These are phyloP conservation scores for Drosophila insularis DNA, from an alignment of 1,140 invertebrate species.

Conservation along the genomic window DNA sequence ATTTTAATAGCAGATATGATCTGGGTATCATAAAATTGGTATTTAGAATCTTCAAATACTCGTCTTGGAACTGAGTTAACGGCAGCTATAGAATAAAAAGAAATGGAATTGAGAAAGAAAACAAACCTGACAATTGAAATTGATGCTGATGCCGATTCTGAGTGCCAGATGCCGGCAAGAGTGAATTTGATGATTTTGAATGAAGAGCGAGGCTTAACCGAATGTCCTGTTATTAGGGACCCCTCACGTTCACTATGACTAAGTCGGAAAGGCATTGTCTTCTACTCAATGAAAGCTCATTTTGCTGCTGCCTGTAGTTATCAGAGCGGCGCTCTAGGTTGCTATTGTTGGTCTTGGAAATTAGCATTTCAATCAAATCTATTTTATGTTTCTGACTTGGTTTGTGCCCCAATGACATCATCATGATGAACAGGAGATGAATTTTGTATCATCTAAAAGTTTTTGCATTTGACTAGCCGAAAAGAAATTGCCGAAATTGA, in stretches of 20 bases:
- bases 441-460: slow-evolving; percentile 52
- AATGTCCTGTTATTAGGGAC: slow-evolving; percentile 3
- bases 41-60: no score
- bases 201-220: slow-evolving; percentile 18
- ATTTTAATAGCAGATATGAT: no score
- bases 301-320: slow-evolving; percentile 35
- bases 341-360: slow-evolving; percentile 48
- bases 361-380: slow-evolving; percentile 80
- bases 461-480: slow-evolving; percentile 62
- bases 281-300: slow-evolving; percentile 37
- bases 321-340: neutral
- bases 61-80: no score
- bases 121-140: slow-evolving; percentile 49
- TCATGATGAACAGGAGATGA: slow-evolving; percentile 43
- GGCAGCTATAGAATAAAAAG: slow-evolving; percentile 58
- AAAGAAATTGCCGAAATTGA: slow-evolving; percentile 71
- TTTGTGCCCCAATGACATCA: slow-evolving; percentile 55
- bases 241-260: slow-evolving; percentile 47
- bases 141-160: slow-evolving; percentile 8
- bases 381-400: slow-evolving; percentile 76
- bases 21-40: no score
- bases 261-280: slow-evolving; percentile 22
- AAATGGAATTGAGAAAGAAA: slow-evolving; percentile 62
- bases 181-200: neutral
- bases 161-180: slow-evolving; percentile 11